phyloP scores from a whole-genome alignment of 2,797 vertebrate genomes.

The Ceyx erithaca region DNA sequence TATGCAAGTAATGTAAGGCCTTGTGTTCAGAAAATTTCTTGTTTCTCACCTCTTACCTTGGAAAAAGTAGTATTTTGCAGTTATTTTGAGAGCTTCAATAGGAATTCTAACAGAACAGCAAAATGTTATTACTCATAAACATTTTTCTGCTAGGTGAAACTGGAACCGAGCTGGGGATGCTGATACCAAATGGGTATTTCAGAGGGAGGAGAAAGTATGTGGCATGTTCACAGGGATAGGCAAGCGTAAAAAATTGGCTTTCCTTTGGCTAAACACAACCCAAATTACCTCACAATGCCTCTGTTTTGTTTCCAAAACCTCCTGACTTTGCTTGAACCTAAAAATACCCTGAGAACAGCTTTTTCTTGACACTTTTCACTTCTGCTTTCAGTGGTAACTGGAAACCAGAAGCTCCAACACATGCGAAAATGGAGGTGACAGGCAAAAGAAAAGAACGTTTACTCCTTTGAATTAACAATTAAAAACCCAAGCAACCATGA shows the following conservation, averaged over 20 bases:
- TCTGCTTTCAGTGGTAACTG: conserved; percentile 49
- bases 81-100: not conserved
- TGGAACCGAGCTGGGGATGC: not conserved
- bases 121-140: not conserved
- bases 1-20: not conserved
- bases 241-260: not conserved
- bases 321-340: not conserved
- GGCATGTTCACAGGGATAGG: not conserved
- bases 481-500: not conserved
- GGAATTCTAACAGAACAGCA: not conserved
- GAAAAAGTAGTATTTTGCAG: not conserved
- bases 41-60: not conserved
- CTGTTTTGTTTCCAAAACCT: conserved; percentile 30
- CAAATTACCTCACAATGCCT: conserved; percentile 15
- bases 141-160: not conserved
- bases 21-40: not conserved
- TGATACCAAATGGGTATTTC: not conserved
- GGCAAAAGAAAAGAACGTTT: not conserved
- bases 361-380: conserved; percentile 31
- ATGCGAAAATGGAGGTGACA: not conserved
- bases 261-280: not conserved
- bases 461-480: not conserved
- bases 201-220: not conserved
- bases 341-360: conserved; percentile 24
- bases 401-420: conserved; percentile 37